phyloP scores from a whole-genome alignment of 2,888 invertebrate genomes.

The Scrobipalpa atriplicella region DNA sequence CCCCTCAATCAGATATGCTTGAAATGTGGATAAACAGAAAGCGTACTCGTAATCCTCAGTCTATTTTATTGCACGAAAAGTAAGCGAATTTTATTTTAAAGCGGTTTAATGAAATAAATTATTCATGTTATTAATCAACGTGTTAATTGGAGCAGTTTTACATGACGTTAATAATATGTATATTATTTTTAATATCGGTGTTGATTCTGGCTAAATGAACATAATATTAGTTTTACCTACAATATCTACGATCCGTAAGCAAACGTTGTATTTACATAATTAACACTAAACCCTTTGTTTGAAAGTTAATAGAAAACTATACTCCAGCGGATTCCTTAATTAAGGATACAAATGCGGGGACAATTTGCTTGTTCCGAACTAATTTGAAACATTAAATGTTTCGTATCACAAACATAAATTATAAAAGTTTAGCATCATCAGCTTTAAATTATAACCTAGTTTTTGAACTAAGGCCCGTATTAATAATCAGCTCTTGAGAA shows the following conservation, averaged over 20 bases:
- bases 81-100: background rate
- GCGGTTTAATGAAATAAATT: slow-evolving; percentile 10
- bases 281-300: slow-evolving; percentile 3
- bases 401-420: background rate
- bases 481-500: too few species aligned
- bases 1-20: background rate
- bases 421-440: too few species aligned
- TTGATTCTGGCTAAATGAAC: too few species aligned
- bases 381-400: background rate
- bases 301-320: slow-evolving; percentile 6
- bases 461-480: too few species aligned
- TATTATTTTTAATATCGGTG: too few species aligned
- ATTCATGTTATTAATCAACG: slow-evolving; percentile 16
- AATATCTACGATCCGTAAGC: too few species aligned
- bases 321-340: slow-evolving; percentile 7
- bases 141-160: background rate
- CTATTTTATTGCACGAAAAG: background rate
- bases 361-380: background rate
- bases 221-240: too few species aligned
- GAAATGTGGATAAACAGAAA: background rate
- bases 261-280: background rate
- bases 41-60: background rate
- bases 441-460: too few species aligned
- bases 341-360: background rate
- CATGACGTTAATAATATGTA: too few species aligned